A percentile compares a stretch with the other conserved stretches of the same genome.
Evolutionary conservation across 2,797 vertebrate genomes (phyloP).

Genomic region (Platalea minor): DNA sequence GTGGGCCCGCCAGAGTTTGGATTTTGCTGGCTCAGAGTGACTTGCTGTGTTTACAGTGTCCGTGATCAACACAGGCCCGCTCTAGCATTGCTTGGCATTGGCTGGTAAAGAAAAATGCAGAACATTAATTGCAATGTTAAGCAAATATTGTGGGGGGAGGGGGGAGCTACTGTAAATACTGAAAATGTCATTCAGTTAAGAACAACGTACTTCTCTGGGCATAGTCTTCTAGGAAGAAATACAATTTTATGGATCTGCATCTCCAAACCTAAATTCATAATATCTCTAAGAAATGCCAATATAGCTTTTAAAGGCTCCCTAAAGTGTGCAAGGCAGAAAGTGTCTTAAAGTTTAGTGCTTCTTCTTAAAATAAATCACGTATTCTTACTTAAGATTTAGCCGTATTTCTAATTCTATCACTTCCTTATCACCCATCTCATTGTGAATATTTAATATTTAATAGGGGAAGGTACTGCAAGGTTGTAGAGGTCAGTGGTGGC

Average conservation of each 20-base stretch:
- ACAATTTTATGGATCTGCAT: neutral
- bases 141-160: neutral
- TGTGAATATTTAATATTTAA: neutral
- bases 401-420: neutral
- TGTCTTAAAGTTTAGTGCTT: accelerated
- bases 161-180: neutral
- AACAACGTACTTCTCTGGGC: neutral
- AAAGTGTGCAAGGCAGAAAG: neutral
- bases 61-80: neutral
- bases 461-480: neutral
- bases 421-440: neutral
- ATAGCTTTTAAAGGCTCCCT: neutral
- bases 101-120: neutral
- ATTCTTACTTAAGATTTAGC: neutral
- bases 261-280: neutral
- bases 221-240: neutral
- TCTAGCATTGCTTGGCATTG: neutral
- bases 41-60: neutral
- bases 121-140: neutral
- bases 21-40: slow-evolving; percentile 3
- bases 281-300: neutral
- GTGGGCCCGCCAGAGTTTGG: neutral
- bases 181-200: neutral
- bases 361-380: neutral
- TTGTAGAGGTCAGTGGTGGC: neutral